These are phyloP conservation scores for Netelia melanura DNA, from an alignment of 2,888 invertebrate species.

Conservation along the genomic window DNA sequence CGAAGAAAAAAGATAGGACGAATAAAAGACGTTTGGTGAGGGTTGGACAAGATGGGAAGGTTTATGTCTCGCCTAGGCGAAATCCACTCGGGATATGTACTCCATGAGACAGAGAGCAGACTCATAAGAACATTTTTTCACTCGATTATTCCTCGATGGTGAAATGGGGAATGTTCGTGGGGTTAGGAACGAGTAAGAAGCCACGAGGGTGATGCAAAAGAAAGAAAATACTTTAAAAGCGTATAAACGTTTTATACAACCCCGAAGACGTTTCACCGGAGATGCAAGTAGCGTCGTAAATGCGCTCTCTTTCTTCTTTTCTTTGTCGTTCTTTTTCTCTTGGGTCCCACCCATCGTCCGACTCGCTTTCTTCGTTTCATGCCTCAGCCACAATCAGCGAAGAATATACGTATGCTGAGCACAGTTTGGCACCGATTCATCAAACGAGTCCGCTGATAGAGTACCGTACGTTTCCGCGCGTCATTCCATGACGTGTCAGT, in stretches of 20 bases:
- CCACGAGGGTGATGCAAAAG: conserved; percentile 14
- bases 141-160: conserved; percentile 47
- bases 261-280: conserved; percentile 13
- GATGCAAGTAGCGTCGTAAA: conserved; percentile 26
- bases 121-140: conserved; percentile 55
- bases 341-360: background rate
- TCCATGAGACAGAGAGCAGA: conserved; percentile 17
- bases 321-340: conserved; percentile 61
- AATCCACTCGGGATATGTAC: conserved; percentile 45
- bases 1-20: too few species aligned
- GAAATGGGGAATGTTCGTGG: conserved; percentile 11
- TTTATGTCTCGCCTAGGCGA: conserved; percentile 13
- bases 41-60: conserved; percentile 8
- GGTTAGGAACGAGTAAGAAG: conserved; percentile 40
- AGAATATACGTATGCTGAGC: conserved; percentile 77
- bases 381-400: conserved; percentile 49
- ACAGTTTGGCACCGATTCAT: conserved; percentile 76
- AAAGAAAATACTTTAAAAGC: conserved; percentile 46
- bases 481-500: conserved; percentile 51
- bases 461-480: conserved; percentile 27
- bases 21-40: background rate
- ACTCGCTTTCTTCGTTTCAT: background rate
- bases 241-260: conserved; percentile 3
- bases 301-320: background rate
- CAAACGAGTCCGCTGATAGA: conserved; percentile 70